Conservation (phyloP, 2,888 invertebrate genomes). For the Diloba caeruleocephala region DNA sequence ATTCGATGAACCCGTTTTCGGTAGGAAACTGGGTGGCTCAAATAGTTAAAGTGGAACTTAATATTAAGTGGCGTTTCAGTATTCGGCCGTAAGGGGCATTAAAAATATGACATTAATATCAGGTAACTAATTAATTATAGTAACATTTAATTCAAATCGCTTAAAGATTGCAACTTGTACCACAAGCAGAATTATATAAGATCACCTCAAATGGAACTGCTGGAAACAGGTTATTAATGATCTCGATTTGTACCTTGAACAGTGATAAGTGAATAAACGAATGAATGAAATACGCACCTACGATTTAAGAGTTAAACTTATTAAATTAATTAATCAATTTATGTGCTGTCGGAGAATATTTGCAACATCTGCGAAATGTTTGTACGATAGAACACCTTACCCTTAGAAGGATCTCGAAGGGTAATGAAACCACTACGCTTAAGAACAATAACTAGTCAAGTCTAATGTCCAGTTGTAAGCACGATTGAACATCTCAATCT, state of each 20-base stretch:
- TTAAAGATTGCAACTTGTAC: slow-evolving; percentile 16
- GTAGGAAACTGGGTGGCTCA: too few species aligned
- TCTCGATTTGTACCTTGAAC: slow-evolving; percentile 48
- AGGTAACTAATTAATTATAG: neutral
- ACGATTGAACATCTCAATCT: too few species aligned
- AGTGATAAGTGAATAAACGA: slow-evolving; percentile 39
- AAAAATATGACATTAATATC: too few species aligned
- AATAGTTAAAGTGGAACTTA: too few species aligned
- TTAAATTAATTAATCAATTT: slow-evolving; percentile 14
- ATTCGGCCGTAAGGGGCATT: too few species aligned
- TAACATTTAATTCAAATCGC: neutral
- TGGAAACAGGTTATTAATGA: slow-evolving; percentile 53
- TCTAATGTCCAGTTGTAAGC: too few species aligned
- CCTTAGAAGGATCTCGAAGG: too few species aligned
- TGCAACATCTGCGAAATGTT: slow-evolving; percentile 3
- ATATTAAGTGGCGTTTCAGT: too few species aligned
- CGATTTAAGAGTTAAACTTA: slow-evolving; percentile 17
- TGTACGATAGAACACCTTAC: neutral
- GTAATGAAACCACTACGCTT: too few species aligned
- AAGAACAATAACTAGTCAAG: too few species aligned
- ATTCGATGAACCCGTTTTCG: too few species aligned
- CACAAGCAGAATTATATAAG: slow-evolving; percentile 33
- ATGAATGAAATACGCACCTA: slow-evolving; percentile 34
- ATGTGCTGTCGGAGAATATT: slow-evolving; percentile 15
- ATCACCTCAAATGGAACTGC: slow-evolving; percentile 34